Evolutionary conservation across 2,113 vertebrate species (phyloP).

Genomic region (Callorhinus ursinus): DNA sequence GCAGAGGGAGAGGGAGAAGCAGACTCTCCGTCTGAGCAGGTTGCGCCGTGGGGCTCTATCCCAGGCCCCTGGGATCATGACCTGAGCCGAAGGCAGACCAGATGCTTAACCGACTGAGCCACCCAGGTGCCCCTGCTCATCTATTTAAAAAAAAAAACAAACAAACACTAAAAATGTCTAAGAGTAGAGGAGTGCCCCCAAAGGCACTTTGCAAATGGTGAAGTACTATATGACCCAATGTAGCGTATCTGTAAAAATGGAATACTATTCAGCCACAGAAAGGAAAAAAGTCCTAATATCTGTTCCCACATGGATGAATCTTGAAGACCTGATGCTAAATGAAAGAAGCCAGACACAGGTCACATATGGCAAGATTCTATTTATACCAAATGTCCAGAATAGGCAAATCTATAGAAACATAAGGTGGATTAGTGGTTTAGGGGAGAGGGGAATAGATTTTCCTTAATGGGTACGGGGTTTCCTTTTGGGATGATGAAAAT

Average conservation of each 20-base stretch:
- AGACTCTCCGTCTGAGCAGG: too few species aligned
- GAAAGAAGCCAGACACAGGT: not conserved
- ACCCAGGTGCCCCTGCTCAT: not conserved
- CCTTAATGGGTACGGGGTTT: not conserved
- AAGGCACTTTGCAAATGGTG: constrained; percentile 9
- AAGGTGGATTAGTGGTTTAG: not conserved
- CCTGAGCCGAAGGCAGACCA: too few species aligned
- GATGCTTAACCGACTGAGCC: too few species aligned
- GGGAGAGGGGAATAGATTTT: not conserved
- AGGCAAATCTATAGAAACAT: constrained; percentile 1
- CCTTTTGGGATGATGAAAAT: not conserved
- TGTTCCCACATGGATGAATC: not conserved
- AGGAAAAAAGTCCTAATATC: not conserved
- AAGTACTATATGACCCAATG: not conserved
- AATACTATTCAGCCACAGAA: constrained; percentile 5
- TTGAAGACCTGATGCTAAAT: constrained; percentile 28
- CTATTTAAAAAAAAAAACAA: not conserved
- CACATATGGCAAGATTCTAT: not conserved
- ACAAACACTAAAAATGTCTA: not conserved
- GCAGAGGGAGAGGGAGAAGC: too few species aligned
- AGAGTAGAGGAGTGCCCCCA: not conserved
- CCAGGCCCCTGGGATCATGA: too few species aligned
- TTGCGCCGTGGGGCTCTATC: too few species aligned
- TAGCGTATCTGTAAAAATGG: not conserved
- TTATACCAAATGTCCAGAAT: not conserved